Evolutionary conservation across 2,113 vertebrate genomes (phyloP), one percentile per base, ranked within the genome.

Genomic region (Urocitellus parryii): DNA sequence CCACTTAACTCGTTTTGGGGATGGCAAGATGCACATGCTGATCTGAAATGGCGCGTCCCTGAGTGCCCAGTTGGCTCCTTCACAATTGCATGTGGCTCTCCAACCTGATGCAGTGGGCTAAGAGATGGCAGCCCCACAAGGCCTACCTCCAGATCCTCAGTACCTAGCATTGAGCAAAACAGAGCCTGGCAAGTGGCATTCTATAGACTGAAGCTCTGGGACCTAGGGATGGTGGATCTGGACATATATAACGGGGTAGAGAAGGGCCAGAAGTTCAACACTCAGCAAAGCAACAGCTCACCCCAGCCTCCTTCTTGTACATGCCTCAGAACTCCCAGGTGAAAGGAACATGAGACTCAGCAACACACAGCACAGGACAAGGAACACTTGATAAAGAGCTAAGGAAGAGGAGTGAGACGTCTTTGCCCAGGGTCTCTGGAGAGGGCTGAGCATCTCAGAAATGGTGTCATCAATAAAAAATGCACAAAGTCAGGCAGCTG

Each of bases 1-100:
- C 2, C 24, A 12, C 61, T 16, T 14, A 14, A 56, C 24, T 12
- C 14, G 17, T n/a, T 11, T 22, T 8, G 16, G 29, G 4, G 22
- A 42, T 61, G 32, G 63, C 29, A 58, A 61, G 24, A 12, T 37
- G 24, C 42, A 63, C 12, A 27, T 12, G 9, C 22, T 29, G 1
- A 61, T 27, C 18, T 72, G 18, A 51, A 56, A 5, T 25, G n/a
- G 16, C 9, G 1, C 24, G 2, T 56, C 18, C 11, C 34, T 24
- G 10, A 56, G 82, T 5, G 22, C 16, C 37, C 2, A 53, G 16
- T 6, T 48, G 8, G 25, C 9, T 48, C 80, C 39, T 48, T n/a
- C 27, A 9, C 29, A n/a, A 29, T 5, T 20, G 22, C 14, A 37
- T 24, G 5, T 0, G 12, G 17, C 37, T 14, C 8, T 29, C 4